Percentiles rank a stretch among this genome's conserved stretches.
These are phyloP conservation scores for Rhizomys pruinosus DNA, from an alignment of 2,113 vertebrate genomes.

Conservation along the genomic window DNA sequence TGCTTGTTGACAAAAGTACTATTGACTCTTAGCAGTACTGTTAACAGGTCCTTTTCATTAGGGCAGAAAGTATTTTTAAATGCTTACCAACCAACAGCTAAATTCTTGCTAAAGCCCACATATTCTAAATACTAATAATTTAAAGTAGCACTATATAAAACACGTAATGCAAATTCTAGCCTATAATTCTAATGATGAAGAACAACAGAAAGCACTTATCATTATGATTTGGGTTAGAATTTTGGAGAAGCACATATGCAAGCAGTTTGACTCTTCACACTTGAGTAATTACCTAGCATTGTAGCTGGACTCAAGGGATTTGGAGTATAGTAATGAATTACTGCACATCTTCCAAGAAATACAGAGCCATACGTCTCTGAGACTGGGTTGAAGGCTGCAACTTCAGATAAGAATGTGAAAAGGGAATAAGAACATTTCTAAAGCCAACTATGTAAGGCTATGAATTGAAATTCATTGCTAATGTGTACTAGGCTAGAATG, in stretches of 20 bases:
- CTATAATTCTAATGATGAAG: conserved; percentile 38
- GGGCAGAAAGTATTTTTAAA: conserved; percentile 43
- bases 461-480: conserved; percentile 69
- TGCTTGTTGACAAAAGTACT: conserved; percentile 29
- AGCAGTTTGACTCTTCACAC: conserved; percentile 55
- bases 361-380: conserved; percentile 74
- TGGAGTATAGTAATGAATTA: conserved; percentile 69
- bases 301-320: conserved; percentile 63
- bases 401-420: conserved; percentile 70
- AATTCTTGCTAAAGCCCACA: conserved; percentile 1
- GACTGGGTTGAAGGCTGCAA: conserved; percentile 68
- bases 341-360: conserved; percentile 72
- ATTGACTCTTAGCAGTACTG: neutral
- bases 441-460: conserved; percentile 61
- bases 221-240: conserved; percentile 47
- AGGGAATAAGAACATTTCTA: conserved; percentile 51
- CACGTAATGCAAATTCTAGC: neutral
- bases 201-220: neutral
- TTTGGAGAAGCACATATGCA: neutral
- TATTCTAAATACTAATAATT: neutral
- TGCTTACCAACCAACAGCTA: neutral
- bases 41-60: neutral
- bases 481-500: conserved; percentile 57
- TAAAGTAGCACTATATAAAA: conserved; percentile 27
- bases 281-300: conserved; percentile 63